Conservation (phyloP, 2,797 vertebrate species). For the Poeciliopsis gracilis region DNA sequence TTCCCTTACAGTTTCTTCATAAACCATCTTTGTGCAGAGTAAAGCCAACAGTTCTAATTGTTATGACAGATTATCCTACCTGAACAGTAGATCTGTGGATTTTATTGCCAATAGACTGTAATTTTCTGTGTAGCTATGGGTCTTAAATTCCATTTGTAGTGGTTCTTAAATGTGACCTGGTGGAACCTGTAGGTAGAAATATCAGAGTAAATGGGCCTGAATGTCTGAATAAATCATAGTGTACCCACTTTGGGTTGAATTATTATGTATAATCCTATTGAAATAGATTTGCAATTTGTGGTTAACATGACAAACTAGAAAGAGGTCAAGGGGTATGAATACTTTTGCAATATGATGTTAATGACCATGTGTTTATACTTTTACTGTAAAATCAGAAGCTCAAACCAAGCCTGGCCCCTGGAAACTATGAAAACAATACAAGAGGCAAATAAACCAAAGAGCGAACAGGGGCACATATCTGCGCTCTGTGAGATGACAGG, state of each 20-base stretch:
- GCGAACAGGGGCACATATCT: background rate
- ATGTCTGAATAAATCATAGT: too few species aligned
- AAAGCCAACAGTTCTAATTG: background rate
- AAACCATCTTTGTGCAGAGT: background rate
- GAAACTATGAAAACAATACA: conserved; percentile 1
- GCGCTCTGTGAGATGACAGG: conserved; percentile 14
- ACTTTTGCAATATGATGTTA: background rate
- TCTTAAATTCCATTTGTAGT: too few species aligned
- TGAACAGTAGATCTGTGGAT: background rate
- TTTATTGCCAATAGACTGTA: too few species aligned
- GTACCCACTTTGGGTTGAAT: too few species aligned
- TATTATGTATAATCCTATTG: too few species aligned
- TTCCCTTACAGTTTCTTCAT: background rate
- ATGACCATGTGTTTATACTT: background rate
- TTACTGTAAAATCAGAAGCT: background rate
- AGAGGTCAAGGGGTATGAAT: background rate
- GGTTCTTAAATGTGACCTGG: too few species aligned
- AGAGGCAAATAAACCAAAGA: background rate
- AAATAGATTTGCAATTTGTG: background rate
- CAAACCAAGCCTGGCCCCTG: background rate
- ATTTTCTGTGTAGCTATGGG: too few species aligned
- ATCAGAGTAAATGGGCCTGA: too few species aligned
- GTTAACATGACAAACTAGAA: background rate
- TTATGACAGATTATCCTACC: background rate
- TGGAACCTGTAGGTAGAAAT: too few species aligned